A percentile compares a stretch with the other conserved stretches of the same genome.
Evolutionary conservation across 2,888 invertebrate species (phyloP).

Genomic region (Operophtera brumata): DNA sequence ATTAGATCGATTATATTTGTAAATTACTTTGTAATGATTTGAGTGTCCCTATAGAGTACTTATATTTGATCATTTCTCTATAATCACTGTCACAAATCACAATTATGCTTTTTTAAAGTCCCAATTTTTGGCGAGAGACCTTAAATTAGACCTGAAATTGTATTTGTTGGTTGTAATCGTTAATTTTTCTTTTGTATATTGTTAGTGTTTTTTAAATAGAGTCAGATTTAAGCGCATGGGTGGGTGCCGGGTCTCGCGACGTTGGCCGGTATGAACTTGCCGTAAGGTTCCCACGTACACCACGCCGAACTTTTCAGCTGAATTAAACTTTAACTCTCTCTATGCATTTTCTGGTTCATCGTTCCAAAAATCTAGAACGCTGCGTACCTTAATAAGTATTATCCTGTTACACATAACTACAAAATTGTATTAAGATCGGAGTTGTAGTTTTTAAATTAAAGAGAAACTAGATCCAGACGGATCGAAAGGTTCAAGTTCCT

Average conservation of each 20-base stretch:
- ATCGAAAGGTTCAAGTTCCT: no score
- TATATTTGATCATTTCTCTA: slow-evolving; percentile 68
- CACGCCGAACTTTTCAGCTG: no score
- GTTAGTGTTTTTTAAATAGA: slow-evolving; percentile 55
- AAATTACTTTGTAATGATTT: slow-evolving; percentile 73
- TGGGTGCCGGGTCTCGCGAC: slow-evolving; percentile 51
- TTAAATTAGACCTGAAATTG: slow-evolving; percentile 59
- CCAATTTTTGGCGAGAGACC: slow-evolving; percentile 58
- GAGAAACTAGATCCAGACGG: no score
- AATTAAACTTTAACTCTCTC: no score
- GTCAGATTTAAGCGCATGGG: slow-evolving; percentile 60
- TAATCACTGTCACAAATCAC: slow-evolving; percentile 77
- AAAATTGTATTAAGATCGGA: no score
- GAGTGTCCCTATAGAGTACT: slow-evolving; percentile 73
- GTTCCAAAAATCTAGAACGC: neutral
- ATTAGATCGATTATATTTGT: slow-evolving; percentile 76
- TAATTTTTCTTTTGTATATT: slow-evolving; percentile 67
- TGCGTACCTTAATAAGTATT: no score
- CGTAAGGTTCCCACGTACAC: no score
- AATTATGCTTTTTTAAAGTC: slow-evolving; percentile 67
- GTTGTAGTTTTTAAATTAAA: no score
- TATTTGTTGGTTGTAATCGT: slow-evolving; percentile 50
- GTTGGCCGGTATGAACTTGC: slow-evolving; percentile 42
- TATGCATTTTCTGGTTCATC: no score
- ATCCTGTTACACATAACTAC: no score